These are phyloP conservation scores for Rotaria magnacalcarata DNA, from an alignment of 2,888 invertebrate species.

Conservation along the genomic window DNA sequence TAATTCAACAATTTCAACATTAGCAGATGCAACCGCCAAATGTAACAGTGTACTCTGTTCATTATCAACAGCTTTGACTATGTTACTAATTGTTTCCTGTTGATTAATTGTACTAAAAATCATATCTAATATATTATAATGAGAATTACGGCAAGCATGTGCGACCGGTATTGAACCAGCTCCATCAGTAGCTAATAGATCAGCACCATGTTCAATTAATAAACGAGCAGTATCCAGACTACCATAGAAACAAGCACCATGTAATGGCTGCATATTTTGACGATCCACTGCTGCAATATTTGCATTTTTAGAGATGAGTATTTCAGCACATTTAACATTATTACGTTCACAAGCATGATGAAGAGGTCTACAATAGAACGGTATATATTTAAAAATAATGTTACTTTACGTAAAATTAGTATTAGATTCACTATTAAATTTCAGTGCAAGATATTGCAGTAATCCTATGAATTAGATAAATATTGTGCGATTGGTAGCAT, in stretches of 20 bases:
- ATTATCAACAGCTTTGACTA: not conserved
- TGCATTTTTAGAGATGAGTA: not conserved
- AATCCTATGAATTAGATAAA: not conserved
- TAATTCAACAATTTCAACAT: not conserved
- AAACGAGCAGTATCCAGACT: not conserved
- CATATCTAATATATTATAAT: not conserved
- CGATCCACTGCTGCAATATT: not conserved
- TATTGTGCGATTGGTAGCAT: not conserved
- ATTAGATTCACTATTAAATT: no score
- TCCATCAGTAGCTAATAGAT: not conserved
- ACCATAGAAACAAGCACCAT: conserved; percentile 12
- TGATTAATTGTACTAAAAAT: not conserved
- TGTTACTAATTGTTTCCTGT: not conserved
- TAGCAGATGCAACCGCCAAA: conserved; percentile 26
- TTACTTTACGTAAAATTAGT: no score
- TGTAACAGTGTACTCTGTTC: not conserved
- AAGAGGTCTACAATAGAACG: not conserved
- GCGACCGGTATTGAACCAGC: not conserved
- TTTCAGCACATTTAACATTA: not conserved
- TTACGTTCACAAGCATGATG: conserved; percentile 24
- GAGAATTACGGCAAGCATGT: not conserved
- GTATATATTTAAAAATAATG: not conserved
- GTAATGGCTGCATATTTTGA: conserved; percentile 1
- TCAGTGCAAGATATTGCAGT: no score
- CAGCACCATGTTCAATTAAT: conserved; percentile 29